Conservation (phyloP, 2,797 vertebrate genomes). For the Labeo calbasu region DNA sequence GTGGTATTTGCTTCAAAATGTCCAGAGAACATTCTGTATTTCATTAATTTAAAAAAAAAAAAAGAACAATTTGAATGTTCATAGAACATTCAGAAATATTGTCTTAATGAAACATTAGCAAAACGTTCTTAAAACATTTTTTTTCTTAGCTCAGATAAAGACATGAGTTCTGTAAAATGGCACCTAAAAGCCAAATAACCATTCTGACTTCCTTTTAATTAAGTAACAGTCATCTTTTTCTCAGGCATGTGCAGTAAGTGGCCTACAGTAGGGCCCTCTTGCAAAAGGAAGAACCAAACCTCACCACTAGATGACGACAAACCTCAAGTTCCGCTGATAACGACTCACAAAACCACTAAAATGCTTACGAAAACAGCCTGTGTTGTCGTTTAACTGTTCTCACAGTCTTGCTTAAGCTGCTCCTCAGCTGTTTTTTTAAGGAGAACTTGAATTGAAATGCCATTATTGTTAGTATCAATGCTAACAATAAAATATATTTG, state of each 20-base stretch:
- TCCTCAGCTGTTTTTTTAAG: not conserved
- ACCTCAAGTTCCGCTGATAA: not conserved
- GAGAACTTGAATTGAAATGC: not conserved
- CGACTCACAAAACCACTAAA: not conserved
- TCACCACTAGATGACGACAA: conserved; percentile 24
- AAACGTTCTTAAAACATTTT: no score
- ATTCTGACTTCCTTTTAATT: not conserved
- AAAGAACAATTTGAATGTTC: no score
- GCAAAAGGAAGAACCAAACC: not conserved
- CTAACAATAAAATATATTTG: no score
- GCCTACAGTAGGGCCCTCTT: not conserved
- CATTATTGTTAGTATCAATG: not conserved
- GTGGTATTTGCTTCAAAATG: no score
- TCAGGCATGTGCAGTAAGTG: not conserved
- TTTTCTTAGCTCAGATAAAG: not conserved
- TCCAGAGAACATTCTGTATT: no score
- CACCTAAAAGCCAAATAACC: not conserved
- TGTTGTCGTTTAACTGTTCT: not conserved
- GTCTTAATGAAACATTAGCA: no score
- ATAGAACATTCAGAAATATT: no score
- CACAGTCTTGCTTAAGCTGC: not conserved
- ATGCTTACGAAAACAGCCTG: not conserved
- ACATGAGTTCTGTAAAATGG: not conserved
- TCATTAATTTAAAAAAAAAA: no score
- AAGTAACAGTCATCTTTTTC: not conserved